These are phyloP conservation scores for Caenorhabditis imperialis DNA, from an alignment of 2,888 invertebrate species.

Conservation along the genomic window DNA sequence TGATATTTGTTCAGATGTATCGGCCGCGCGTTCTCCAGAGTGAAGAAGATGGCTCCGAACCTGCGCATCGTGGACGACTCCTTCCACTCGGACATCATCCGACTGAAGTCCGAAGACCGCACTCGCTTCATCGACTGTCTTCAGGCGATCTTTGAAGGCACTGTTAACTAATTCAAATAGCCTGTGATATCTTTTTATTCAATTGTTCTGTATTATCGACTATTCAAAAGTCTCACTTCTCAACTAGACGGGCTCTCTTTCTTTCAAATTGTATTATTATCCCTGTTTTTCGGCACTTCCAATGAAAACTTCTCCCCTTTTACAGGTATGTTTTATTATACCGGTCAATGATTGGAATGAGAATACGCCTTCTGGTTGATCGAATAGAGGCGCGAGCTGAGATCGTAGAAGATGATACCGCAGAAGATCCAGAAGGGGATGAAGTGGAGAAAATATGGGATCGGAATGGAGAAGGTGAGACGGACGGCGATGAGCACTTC, in stretches of 20 bases:
- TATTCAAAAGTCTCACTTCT: too few species aligned
- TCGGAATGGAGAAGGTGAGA: slow-evolving; percentile 9
- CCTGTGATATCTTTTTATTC: not conserved
- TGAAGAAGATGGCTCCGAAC: slow-evolving; percentile 48
- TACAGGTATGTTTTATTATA: too few species aligned
- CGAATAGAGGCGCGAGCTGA: slow-evolving; percentile 42
- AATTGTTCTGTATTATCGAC: not conserved
- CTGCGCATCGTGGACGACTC: slow-evolving; percentile 49
- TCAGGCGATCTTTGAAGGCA: slow-evolving; percentile 58
- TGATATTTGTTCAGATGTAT: slow-evolving; percentile 57
- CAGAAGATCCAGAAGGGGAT: slow-evolving; percentile 57
- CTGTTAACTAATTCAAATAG: slow-evolving; percentile 8
- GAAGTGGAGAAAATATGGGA: slow-evolving; percentile 44
- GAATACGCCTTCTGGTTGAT: too few species aligned
- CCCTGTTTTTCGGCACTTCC: too few species aligned
- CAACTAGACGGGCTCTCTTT: too few species aligned
- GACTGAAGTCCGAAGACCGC: slow-evolving; percentile 59
- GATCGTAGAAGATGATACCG: slow-evolving; percentile 44
- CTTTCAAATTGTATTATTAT: too few species aligned
- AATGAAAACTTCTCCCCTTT: too few species aligned
- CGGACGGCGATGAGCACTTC: slow-evolving; percentile 50
- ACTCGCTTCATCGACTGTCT: slow-evolving; percentile 63
- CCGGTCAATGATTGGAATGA: too few species aligned
- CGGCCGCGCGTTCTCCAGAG: slow-evolving; percentile 64
- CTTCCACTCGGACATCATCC: slow-evolving; percentile 61